Evolutionary conservation across 2,113 vertebrate species (phyloP), one percentile per base, ranked within the genome.

Genomic region (Rhegmatorhina hoffmannsi): DNA sequence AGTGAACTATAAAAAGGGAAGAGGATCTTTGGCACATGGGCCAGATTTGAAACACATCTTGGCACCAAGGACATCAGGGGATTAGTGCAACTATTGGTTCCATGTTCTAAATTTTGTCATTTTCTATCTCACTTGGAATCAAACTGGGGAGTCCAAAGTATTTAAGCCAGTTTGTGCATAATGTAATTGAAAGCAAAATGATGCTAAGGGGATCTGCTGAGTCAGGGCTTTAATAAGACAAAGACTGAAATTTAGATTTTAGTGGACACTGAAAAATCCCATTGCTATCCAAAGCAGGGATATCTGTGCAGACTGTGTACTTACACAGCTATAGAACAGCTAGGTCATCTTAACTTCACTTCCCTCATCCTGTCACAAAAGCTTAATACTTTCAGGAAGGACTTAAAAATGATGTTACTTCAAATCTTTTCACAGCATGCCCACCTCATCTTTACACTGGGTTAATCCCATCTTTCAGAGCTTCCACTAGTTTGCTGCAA

Each of bases 31-130:
- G 89, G 89, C 86, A 91, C 25, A 0, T 18, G 69, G 44, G 86
- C 92, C 89, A 94, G 89, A 82, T 85, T 75, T 49, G 44, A 92
- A 94, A 92, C 31, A 11, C 68, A 60, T 87, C 86, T 94, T 97
- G 94, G 95, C 95, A 94, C 77, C 25, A 33, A 68, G 69, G 69
- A 96, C 7, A 0, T 44, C 21, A 6, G 80, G 43, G 84, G 91
- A 96, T 96, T 95, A 95, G 38, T 56, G 80, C 69, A 94, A 86
- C 86, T 94, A 63, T 84, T 78, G 69, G 83, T 89, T 92, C 83
- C 86, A 92, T 13, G 68, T 59, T 91, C 88, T 74, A 44, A 84
- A 90, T 87, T 13, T 78, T 92, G 68, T 60, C 73, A 40, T 92
- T 91, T 89, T 89, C 76, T 92, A 18, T 84, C 73, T 93, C 47